Evolutionary conservation across 2,888 invertebrate genomes (phyloP).

Genomic region (Carabus problematicus): DNA sequence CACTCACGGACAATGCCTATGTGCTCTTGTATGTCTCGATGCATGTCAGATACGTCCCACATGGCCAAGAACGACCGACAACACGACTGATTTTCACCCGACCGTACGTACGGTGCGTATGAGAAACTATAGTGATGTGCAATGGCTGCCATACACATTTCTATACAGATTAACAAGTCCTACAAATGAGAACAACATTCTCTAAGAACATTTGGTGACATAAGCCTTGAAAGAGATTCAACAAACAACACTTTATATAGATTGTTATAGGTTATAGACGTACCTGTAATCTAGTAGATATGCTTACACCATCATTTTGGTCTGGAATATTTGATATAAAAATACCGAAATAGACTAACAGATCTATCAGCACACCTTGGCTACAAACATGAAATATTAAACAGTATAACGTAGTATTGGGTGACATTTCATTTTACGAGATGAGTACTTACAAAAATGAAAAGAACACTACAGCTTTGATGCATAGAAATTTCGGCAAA

Average conservation of each 20-base stretch:
- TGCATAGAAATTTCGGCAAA: slow-evolving; percentile 93
- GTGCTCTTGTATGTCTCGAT: slow-evolving; percentile 91
- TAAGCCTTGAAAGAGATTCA: neutral
- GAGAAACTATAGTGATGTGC: slow-evolving; percentile 97
- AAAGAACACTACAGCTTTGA: slow-evolving; percentile 97
- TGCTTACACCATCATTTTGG: slow-evolving; percentile 71
- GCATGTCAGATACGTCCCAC: slow-evolving; percentile 97
- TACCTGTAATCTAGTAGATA: slow-evolving; percentile 85
- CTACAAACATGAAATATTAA: slow-evolving; percentile 63
- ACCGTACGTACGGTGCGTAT: slow-evolving; percentile 81
- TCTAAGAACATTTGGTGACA: neutral
- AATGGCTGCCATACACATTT: slow-evolving; percentile 96
- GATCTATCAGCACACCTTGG: slow-evolving; percentile 89
- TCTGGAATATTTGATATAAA: slow-evolving; percentile 80
- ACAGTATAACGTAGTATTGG: no score
- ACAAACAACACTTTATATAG: slow-evolving; percentile 1
- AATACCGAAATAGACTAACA: slow-evolving; percentile 82
- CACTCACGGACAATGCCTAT: slow-evolving; percentile 83
- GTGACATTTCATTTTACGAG: neutral
- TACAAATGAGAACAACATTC: slow-evolving; percentile 59
- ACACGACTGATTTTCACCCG: slow-evolving; percentile 60
- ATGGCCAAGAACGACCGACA: slow-evolving; percentile 87
- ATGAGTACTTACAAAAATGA: slow-evolving; percentile 89
- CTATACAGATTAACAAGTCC: slow-evolving; percentile 96
- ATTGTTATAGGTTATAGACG: neutral